phyloP scores from a whole-genome alignment of 1,140 invertebrate genomes.

The Caligus rogercresseyi region DNA sequence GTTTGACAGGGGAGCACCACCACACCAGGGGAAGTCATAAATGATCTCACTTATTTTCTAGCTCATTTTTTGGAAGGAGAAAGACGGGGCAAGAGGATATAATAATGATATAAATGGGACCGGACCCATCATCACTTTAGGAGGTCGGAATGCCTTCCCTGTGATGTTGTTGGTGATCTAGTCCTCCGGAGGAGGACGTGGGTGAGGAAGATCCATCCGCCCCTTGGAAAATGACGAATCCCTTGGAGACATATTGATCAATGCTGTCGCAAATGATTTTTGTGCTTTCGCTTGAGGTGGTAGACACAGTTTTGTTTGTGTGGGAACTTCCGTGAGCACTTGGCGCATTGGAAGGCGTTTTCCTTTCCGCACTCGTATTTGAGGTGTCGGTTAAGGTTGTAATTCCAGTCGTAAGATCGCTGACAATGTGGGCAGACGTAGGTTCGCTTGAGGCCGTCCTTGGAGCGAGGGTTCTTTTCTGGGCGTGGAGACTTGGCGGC shows the following conservation, averaged over 20 bases:
- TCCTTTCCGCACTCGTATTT: constrained; percentile 20
- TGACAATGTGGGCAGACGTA: constrained; percentile 16
- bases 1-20: too few relatives aligned
- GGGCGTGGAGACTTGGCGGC: neutral
- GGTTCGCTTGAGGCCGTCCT: constrained; percentile 3
- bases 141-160: too few relatives aligned
- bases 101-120: too few relatives aligned
- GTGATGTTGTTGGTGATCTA: too few relatives aligned
- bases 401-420: constrained; percentile 19
- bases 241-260: constrained; percentile 16
- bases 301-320: constrained; percentile 21
- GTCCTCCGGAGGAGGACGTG: too few relatives aligned
- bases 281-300: constrained; percentile 19
- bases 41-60: too few relatives aligned
- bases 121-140: too few relatives aligned
- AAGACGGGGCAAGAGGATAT: too few relatives aligned
- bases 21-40: too few relatives aligned
- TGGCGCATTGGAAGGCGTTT: constrained; percentile 17
- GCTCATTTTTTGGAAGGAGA: too few relatives aligned
- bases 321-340: constrained; percentile 18
- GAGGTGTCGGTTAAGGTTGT: constrained; percentile 19
- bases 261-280: constrained; percentile 18
- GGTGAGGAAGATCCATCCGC: neutral
- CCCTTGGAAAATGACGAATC: constrained; percentile 8
- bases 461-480: neutral